Evolutionary conservation across 2,888 invertebrate species (phyloP).

Genomic region (Ormia ochracea): DNA sequence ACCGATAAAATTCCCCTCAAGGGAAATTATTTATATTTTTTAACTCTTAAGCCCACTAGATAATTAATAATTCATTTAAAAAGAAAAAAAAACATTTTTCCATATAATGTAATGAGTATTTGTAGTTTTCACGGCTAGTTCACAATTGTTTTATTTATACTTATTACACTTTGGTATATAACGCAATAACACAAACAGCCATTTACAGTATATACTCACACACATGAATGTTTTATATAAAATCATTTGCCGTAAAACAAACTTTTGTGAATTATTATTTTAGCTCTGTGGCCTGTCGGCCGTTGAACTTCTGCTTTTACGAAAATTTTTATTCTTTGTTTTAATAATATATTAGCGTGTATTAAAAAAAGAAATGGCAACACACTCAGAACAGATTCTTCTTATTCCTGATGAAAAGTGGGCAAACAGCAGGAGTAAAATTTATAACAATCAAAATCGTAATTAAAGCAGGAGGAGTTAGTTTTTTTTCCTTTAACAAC

Average conservation of each 20-base stretch:
- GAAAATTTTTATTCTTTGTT: not conserved
- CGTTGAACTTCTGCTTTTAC: not conserved
- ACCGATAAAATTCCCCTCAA: not conserved
- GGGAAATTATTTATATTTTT: not conserved
- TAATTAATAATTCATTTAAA: not conserved
- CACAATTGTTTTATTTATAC: not conserved
- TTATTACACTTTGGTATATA: not conserved
- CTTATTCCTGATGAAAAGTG: not conserved
- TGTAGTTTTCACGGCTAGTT: not conserved
- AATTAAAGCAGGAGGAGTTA: not conserved
- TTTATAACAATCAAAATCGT: not conserved
- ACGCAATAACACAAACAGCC: not conserved
- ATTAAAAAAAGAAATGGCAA: not conserved
- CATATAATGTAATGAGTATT: too few relatives aligned
- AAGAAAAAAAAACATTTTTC: not conserved
- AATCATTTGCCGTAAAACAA: not conserved
- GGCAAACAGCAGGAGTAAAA: not conserved
- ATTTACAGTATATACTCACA: not conserved
- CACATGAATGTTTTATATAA: not conserved
- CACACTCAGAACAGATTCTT: not conserved
- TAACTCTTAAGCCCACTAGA: too few relatives aligned
- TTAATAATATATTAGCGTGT: conserved; percentile 1
- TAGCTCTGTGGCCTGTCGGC: conserved; percentile 1
- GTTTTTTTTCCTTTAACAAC: not conserved
- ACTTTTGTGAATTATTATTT: conserved; percentile 27